A percentile compares a stretch with the other conserved stretches of the same genome.
phyloP scores from a whole-genome alignment of 2,113 vertebrate genomes.

The Ceyx cyanopectus region DNA sequence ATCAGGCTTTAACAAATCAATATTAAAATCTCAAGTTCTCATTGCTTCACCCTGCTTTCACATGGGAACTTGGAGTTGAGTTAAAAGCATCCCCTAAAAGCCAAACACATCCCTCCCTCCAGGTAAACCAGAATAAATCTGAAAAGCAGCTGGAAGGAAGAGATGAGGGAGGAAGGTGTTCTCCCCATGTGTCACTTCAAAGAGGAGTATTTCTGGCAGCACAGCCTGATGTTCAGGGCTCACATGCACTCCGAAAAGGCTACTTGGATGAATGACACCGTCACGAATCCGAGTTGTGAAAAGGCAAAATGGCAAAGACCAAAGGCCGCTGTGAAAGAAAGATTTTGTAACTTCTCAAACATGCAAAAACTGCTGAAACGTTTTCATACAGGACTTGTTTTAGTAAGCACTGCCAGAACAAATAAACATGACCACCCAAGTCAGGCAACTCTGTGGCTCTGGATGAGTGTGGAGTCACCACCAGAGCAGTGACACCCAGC shows the following conservation, averaged over 20 bases:
- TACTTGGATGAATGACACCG: fast-evolving
- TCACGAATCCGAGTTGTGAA: not conserved
- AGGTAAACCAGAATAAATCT: not conserved
- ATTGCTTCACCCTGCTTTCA: not conserved
- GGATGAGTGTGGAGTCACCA: fast-evolving
- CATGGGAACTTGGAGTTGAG: not conserved
- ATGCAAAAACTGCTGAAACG: not conserved
- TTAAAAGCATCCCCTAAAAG: not conserved
- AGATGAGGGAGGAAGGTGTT: not conserved
- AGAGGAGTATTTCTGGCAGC: not conserved
- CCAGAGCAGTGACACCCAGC: not conserved
- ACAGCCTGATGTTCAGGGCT: fast-evolving
- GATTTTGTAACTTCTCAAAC: not conserved
- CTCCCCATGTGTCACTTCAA: fast-evolving
- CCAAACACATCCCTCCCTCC: fast-evolving
- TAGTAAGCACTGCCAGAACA: not conserved
- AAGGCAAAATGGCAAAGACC: not conserved
- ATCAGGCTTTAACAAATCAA: not conserved
- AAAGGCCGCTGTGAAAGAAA: not conserved
- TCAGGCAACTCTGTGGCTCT: not conserved
- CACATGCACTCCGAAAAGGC: fast-evolving
- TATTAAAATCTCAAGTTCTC: not conserved
- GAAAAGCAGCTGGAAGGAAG: not conserved
- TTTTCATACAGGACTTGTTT: not conserved
- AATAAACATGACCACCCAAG: conserved; percentile 38